Conservation (phyloP, 2,797 vertebrate genomes). For the Microctenopoma stevenorrisi region DNA sequence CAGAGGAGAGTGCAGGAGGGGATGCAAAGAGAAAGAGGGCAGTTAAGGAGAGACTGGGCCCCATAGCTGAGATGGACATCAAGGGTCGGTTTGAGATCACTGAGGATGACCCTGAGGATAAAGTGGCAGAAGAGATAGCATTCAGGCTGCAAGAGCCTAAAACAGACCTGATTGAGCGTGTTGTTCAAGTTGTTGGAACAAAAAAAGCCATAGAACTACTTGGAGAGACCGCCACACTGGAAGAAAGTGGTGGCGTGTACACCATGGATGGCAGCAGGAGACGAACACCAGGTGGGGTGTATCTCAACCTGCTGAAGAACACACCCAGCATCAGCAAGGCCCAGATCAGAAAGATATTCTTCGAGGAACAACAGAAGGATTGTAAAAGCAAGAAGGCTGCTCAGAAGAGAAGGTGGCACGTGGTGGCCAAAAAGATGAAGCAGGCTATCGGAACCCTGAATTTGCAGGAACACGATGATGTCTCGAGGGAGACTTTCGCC, state of each 20-base stretch:
- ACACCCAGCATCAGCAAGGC: constrained; percentile 89
- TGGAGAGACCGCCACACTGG: constrained; percentile 91
- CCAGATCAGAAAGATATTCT: constrained; percentile 93
- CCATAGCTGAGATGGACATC: constrained; percentile 90
- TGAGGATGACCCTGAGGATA: constrained; percentile 90
- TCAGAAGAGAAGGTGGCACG: constrained; percentile 90
- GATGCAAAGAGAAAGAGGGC: constrained; percentile 90
- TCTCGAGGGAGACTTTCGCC: constrained; percentile 95
- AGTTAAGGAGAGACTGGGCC: constrained; percentile 89
- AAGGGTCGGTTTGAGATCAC: constrained; percentile 91
- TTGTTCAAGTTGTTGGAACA: constrained; percentile 88
- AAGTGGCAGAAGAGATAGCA: constrained; percentile 92
- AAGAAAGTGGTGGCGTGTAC: constrained; percentile 92
- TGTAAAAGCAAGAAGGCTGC: constrained; percentile 91
- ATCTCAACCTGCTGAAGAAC: constrained; percentile 94
- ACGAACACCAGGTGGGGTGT: constrained; percentile 96
- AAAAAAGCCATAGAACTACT: constrained; percentile 94
- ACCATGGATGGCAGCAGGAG: constrained; percentile 94
- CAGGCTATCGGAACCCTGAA: constrained; percentile 93
- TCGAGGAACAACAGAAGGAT: constrained; percentile 90
- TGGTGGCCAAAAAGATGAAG: constrained; percentile 96
- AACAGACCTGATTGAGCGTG: constrained; percentile 90
- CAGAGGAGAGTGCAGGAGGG: constrained; percentile 72
- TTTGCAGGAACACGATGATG: constrained; percentile 95
- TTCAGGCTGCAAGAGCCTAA: constrained; percentile 95